A percentile compares a stretch with the other conserved stretches of the same genome.
Evolutionary conservation across 2,888 invertebrate genomes (phyloP).

Genomic region (Acrobasis repandana): DNA sequence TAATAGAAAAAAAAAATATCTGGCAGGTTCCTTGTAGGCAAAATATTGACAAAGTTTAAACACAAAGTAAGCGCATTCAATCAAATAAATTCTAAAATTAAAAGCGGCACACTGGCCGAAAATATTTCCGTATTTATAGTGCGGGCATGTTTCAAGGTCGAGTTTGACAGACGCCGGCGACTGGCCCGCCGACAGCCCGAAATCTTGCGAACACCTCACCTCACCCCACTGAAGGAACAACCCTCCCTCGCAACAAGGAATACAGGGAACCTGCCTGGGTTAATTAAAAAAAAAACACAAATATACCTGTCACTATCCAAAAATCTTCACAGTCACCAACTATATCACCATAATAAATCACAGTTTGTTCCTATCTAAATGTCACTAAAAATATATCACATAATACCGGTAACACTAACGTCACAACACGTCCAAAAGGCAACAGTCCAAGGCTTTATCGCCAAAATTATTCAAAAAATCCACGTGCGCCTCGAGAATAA

Average conservation of each 20-base stretch:
- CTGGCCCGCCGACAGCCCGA: slow-evolving; percentile 47
- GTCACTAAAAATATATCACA: slow-evolving; percentile 81
- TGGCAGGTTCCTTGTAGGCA: slow-evolving; percentile 25
- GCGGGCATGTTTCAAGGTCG: slow-evolving; percentile 74
- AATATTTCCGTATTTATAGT: slow-evolving; percentile 80
- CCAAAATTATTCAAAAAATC: slow-evolving; percentile 75
- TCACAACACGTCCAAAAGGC: slow-evolving; percentile 82
- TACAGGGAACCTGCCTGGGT: slow-evolving; percentile 52
- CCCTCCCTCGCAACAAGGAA: slow-evolving; percentile 34
- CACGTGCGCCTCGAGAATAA: slow-evolving; percentile 73
- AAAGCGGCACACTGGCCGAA: slow-evolving; percentile 57
- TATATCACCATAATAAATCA: slow-evolving; percentile 81
- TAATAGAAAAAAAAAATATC: slow-evolving; percentile 20
- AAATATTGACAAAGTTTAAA: slow-evolving; percentile 34
- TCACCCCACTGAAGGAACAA: slow-evolving; percentile 43
- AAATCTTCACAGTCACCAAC: slow-evolving; percentile 70
- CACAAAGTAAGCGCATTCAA: slow-evolving; percentile 40
- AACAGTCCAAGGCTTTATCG: slow-evolving; percentile 72
- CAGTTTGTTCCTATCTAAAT: slow-evolving; percentile 79
- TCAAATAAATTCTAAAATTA: slow-evolving; percentile 56
- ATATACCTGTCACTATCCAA: slow-evolving; percentile 72
- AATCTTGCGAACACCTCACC: slow-evolving; percentile 62
- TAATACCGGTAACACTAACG: slow-evolving; percentile 78
- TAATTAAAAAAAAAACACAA: slow-evolving; percentile 48
- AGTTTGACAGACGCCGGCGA: slow-evolving; percentile 65